Evolutionary conservation across 2,888 invertebrate species (phyloP).

Genomic region (Euphydryas editha): DNA sequence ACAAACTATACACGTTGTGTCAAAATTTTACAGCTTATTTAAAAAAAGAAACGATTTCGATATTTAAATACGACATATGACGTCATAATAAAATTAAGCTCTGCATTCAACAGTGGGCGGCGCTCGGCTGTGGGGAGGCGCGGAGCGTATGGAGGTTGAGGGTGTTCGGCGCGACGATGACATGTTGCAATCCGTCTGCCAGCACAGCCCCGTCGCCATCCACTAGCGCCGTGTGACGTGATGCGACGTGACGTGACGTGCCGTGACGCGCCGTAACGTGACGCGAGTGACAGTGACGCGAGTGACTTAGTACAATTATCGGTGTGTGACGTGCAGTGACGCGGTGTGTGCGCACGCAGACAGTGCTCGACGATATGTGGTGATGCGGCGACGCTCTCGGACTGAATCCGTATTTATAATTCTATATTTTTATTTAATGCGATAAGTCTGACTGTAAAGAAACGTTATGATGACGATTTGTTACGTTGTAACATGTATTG

Average conservation of each 20-base stretch:
- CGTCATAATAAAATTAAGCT: background rate
- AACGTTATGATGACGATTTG: slow-evolving; percentile 71
- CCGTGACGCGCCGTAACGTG: slow-evolving; percentile 22
- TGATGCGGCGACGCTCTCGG: slow-evolving; percentile 51
- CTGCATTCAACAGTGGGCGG: slow-evolving; percentile 55
- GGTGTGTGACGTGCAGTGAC: slow-evolving; percentile 19
- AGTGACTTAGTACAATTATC: background rate
- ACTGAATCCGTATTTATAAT: slow-evolving; percentile 79
- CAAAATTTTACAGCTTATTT: no score
- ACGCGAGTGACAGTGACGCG: slow-evolving; percentile 3
- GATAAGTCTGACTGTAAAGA: slow-evolving; percentile 82
- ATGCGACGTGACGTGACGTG: background rate
- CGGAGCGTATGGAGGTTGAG: slow-evolving; percentile 89
- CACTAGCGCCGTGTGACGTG: slow-evolving; percentile 76
- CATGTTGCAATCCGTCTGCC: slow-evolving; percentile 92
- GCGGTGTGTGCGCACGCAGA: slow-evolving; percentile 22
- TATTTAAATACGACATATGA: background rate
- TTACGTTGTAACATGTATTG: slow-evolving; percentile 76
- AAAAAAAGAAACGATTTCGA: slow-evolving; percentile 21
- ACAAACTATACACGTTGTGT: no score
- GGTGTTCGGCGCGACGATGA: slow-evolving; percentile 73
- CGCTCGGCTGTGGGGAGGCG: slow-evolving; percentile 69
- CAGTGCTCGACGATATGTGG: slow-evolving; percentile 27
- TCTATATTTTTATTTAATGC: slow-evolving; percentile 81
- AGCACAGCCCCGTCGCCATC: slow-evolving; percentile 95